Base-by-base conservation (phyloP, 1,140 invertebrate species). In the Lineus longissimus region DNA sequence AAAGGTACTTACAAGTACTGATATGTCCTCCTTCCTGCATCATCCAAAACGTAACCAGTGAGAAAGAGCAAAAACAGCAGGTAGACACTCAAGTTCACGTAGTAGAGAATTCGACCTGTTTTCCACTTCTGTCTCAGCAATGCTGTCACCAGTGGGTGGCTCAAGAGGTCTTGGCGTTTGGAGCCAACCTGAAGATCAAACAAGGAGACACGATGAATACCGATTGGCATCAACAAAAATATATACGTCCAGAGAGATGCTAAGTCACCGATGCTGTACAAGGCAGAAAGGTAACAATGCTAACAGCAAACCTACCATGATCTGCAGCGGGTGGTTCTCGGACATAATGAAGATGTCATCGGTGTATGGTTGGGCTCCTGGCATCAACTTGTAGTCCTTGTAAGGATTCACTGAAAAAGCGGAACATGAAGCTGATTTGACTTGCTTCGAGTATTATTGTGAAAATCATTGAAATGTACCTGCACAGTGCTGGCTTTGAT, bases 41-140 rank as follows among this genome's bases (percentile, higher is more conserved):
- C 33, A 36, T n/a, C 6, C 6, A 36, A 4, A 4, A 36, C 33
- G 63, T 81, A 86, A 0, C 75, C 77, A 36, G 84, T 85, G 15
- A 86, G 71, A 68, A 83, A 82, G 11, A 68, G 72, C 22, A 86
- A 69, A 68, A 85, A 85, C 19, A 84, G 59, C 17, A 76, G 55
- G 68, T 84, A 86, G 30, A 85, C 68, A 25, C 77, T 36, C 17
- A 86, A 78, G 59, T 83, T 83, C 9, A 81, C 70, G 70, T 86
- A 86, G 74, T 86, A 86, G 51, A 86, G 74, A 33, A 78, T 77
- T 40, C 81, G 72, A 2, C 79, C 84, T 55, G 69, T 76, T 68
- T 78, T 77, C 85, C 85, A 86, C 66, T 86, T 86, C 69, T 84
- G 75, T 54, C 76, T 74, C 11, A 86, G 69, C 25, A 86, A 68